phyloP scores from a whole-genome alignment of 2,113 vertebrate genomes.

The Halichoeres trimaculatus region DNA sequence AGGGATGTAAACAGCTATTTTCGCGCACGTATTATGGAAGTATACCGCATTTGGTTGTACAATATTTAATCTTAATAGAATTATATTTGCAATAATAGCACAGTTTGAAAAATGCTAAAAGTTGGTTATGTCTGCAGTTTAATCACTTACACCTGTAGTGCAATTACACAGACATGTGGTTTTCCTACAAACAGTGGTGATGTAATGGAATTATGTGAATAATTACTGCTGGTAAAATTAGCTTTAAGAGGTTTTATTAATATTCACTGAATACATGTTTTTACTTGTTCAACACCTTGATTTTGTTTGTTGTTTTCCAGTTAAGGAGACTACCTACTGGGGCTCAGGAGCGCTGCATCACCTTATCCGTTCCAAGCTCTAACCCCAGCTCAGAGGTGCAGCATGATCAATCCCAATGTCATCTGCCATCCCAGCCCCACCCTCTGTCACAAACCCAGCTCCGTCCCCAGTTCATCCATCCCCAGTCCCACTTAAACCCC shows the following conservation, averaged over 20 bases:
- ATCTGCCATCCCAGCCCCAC: conserved; percentile 25
- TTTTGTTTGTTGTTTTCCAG: conserved; percentile 73
- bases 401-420: conserved; percentile 20
- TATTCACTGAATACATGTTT: conserved; percentile 45
- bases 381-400: conserved; percentile 29
- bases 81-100: conserved; percentile 36
- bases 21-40: conserved; percentile 15
- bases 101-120: conserved; percentile 54
- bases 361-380: conserved; percentile 50
- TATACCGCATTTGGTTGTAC: conserved; percentile 20
- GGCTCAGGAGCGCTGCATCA: conserved; percentile 43
- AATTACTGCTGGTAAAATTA: conserved; percentile 53
- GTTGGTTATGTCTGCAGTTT: conserved; percentile 42
- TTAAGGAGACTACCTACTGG: conserved; percentile 84
- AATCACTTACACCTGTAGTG: conserved; percentile 55
- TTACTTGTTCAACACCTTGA: conserved; percentile 13
- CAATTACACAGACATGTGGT: conserved; percentile 53
- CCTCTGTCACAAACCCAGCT: conserved; percentile 46
- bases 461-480: conserved; percentile 32
- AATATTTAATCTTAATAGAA: conserved; percentile 48
- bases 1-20: conserved; percentile 20
- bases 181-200: conserved; percentile 45
- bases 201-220: conserved; percentile 61
- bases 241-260: conserved; percentile 39
- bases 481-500: conserved; percentile 51